Evolutionary conservation across 2,888 invertebrate species (phyloP), one percentile per base, ranked within the genome.

Genomic region (Poecilus cupreus): DNA sequence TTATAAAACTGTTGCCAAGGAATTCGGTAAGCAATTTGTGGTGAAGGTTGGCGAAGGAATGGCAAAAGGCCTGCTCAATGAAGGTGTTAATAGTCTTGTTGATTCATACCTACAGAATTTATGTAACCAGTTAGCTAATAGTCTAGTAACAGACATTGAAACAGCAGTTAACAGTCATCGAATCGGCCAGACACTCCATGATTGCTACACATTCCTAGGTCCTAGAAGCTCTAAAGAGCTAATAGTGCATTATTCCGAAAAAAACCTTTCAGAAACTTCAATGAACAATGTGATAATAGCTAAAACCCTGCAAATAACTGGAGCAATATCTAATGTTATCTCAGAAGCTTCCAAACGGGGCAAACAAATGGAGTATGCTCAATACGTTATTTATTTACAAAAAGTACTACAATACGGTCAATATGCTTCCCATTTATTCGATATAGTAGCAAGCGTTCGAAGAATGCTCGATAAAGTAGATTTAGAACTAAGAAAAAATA

Each of bases 61-160:
- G 49, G 57, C 72, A 54, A 54, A 76, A 57, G 81, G 80, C n/a
- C 20, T 81, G n/a, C 74, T 68, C 2, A 77, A 80, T 24, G 82
- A 39, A 60, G 54, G 64, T 22, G 26, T 82, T 72, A 81, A 82
- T 78, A 2, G n/a, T 10, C 11, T 82, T 6, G 26, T 83, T 49
- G 75, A 83, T 26, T 80, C 82, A 3, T 37, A 82, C 26, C 60
- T 83, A 26, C 51, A 82, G 64, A 43, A 26, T 57, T 75, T 83
- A 43, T 78, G 82, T 24, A 80, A 83, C 16, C 60, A 49, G 16
- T 57, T 83, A 22, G 18, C 68, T 11, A 57, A 43, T 60, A 49
- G 13, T 1, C 60, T 83, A 57, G 24, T 82, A 11, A 51, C 57
- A 16, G 22, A 68, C 64, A 78, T 82, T 13, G 64, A 68, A 26